Evolutionary conservation across 2,888 invertebrate species (phyloP), one percentile per base, ranked within the genome.

Genomic region (Ceraclea dissimilis): DNA sequence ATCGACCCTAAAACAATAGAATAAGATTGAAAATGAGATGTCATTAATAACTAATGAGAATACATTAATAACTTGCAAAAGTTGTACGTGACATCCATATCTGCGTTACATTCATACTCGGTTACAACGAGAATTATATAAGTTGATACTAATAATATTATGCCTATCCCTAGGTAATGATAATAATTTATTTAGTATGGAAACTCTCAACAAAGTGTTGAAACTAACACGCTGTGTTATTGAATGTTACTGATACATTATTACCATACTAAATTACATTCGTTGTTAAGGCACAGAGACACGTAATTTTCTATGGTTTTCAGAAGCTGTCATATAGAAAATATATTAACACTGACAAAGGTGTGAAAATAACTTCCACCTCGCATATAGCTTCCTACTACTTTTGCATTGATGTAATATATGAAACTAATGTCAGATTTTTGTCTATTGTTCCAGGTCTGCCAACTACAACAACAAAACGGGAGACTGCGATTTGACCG

Each of bases 381-480:
- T n/a, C n/a, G n/a, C n/a, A n/a, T n/a, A n/a, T n/a, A n/a, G n/a
- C n/a, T n/a, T n/a, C n/a, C n/a, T n/a, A n/a, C n/a, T n/a, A n/a
- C n/a, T n/a, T n/a, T n/a, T 6, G 26, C 26, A 26, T 26, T 26
- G n/a, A n/a, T n/a, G n/a, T n/a, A n/a, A n/a, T n/a, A n/a, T n/a
- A n/a, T n/a, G n/a, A n/a, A n/a, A n/a, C n/a, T n/a, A 26, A 26
- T 26, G 26, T 4, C 5, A 26, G 10, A 26, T n/a, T n/a, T 26
- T 4, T 39, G 5, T 39, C 13, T 13, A 13, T 39, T 39, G 39
- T 39, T 39, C 10, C 84, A 93, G 93, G 80, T 93, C 93, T 66
- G 89, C 93, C 67, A 93, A 90, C 79, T 94, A 87, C 79, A 85
- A 87, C 75, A 90, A 89, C 75, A 83, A 83, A 63, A 89, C 88